Evolutionary conservation across 2,888 invertebrate species (phyloP).

Genomic region (Chorisops tibialis): DNA sequence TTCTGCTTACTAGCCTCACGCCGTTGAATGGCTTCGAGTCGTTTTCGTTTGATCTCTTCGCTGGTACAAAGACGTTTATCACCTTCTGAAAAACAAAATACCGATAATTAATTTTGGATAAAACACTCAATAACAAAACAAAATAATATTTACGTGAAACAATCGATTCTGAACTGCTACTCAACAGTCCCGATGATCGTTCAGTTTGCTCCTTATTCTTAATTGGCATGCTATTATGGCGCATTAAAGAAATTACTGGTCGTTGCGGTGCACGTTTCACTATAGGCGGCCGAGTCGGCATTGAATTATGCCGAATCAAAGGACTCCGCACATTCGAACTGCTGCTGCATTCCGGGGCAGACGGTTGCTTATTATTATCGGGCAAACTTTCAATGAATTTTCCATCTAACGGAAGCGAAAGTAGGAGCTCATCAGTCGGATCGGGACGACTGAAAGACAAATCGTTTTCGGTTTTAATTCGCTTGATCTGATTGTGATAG

Average conservation of each 20-base stretch:
- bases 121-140: background rate
- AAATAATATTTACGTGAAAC: background rate
- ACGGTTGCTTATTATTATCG: background rate
- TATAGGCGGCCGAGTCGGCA: background rate
- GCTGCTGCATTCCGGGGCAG: no score
- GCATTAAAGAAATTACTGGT: background rate
- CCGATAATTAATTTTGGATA: background rate
- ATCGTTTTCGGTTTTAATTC: background rate
- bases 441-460: background rate
- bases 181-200: background rate
- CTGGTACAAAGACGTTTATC: conserved; percentile 14
- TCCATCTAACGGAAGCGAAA: conserved; percentile 10
- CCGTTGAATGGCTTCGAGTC: conserved; percentile 21
- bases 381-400: background rate
- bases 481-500: conserved; percentile 1
- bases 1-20: conserved; percentile 14
- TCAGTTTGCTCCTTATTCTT: background rate
- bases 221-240: conserved; percentile 21
- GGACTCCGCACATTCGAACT: background rate
- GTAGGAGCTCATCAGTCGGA: conserved; percentile 22
- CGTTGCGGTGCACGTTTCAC: background rate
- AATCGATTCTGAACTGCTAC: conserved; percentile 11
- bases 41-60: conserved; percentile 21
- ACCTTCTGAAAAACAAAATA: background rate
- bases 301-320: conserved; percentile 16